Evolutionary conservation across 2,797 vertebrate species (phyloP).

Genomic region (Clamator glandarius): DNA sequence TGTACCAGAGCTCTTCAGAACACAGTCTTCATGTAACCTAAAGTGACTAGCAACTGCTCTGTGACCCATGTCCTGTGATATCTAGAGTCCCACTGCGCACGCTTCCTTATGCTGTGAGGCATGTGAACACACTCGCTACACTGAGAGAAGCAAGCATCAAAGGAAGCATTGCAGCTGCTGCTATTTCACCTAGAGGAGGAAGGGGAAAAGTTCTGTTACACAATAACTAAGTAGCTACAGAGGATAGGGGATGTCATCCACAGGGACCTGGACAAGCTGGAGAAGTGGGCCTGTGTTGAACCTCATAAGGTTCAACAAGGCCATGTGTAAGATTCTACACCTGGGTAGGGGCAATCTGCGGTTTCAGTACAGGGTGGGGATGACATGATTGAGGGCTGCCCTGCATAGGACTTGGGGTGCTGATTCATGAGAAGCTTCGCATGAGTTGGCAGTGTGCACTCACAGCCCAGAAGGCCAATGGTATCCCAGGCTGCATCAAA

Average conservation of each 20-base stretch:
- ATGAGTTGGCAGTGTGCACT: no score
- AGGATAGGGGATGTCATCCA: neutral
- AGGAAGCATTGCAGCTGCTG: neutral
- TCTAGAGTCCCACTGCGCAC: neutral
- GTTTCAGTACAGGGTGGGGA: no score
- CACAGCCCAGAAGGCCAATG: no score
- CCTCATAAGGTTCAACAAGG: no score
- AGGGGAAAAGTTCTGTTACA: neutral
- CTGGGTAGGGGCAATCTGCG: no score
- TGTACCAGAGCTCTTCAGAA: neutral
- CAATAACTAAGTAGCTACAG: neutral
- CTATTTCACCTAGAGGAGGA: neutral
- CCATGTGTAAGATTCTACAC: no score
- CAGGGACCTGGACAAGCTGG: no score
- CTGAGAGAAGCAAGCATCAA: neutral
- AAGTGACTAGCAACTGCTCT: neutral
- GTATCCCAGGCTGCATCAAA: no score
- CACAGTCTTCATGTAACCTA: accelerated
- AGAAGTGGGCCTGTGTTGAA: no score
- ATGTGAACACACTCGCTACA: neutral
- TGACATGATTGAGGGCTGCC: no score
- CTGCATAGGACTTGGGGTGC: no score
- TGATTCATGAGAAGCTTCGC: no score
- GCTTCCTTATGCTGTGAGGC: neutral
- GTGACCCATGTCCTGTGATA: neutral